Evolutionary conservation across 1,140 invertebrate genomes (phyloP).

Genomic region (Habropoda laboriosa): DNA sequence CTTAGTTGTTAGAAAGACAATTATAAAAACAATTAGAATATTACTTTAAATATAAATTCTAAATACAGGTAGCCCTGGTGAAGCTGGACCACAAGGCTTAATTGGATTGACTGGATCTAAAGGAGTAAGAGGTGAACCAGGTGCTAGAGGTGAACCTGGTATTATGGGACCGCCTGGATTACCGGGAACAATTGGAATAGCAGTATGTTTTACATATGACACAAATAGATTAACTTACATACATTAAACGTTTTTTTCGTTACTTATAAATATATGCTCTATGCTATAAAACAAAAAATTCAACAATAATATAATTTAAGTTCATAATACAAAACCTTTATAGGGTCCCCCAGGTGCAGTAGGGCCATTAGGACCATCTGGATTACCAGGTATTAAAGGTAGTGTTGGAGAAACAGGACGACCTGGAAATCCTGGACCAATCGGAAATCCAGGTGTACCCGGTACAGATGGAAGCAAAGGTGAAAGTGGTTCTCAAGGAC

Average conservation of each 20-base stretch:
- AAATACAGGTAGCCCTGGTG: constrained; percentile 81
- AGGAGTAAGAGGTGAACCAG: constrained; percentile 88
- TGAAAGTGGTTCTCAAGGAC: constrained; percentile 87
- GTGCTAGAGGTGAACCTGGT: constrained; percentile 88
- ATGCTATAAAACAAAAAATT: background rate
- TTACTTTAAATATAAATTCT: constrained; percentile 12
- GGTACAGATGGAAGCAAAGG: constrained; percentile 88
- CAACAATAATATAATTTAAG: background rate
- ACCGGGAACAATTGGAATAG: constrained; percentile 59
- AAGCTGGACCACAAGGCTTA: constrained; percentile 85
- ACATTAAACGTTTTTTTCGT: too few species aligned
- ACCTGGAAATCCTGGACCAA: constrained; percentile 86
- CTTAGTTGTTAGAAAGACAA: too few species aligned
- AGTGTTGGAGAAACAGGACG: constrained; percentile 87
- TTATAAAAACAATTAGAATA: background rate
- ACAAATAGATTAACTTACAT: too few species aligned
- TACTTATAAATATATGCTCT: background rate
- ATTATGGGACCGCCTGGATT: constrained; percentile 79
- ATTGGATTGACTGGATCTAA: constrained; percentile 86
- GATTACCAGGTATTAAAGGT: constrained; percentile 89
- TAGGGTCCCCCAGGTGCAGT: constrained; percentile 85
- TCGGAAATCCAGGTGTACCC: constrained; percentile 86
- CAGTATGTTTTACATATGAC: constrained; percentile 49
- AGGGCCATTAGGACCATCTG: constrained; percentile 84
- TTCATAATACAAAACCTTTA: constrained; percentile 14